phyloP scores from a whole-genome alignment of 1,140 invertebrate species.

The Portunus trituberculatus region DNA sequence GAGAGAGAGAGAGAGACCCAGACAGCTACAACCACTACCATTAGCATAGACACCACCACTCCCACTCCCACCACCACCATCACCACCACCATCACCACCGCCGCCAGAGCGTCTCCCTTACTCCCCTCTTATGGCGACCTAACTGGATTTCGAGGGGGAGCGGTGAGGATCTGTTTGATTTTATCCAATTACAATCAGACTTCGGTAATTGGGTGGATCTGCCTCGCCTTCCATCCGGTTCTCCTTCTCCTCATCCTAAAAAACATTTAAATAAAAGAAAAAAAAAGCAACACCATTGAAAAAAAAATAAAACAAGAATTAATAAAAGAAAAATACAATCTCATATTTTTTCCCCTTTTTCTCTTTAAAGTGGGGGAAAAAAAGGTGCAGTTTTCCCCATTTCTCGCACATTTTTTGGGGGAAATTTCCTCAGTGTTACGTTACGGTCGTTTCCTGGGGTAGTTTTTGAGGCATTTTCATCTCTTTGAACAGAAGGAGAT shows the following conservation, averaged over 20 bases:
- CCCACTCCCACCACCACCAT: neutral
- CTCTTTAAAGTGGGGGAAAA: neutral
- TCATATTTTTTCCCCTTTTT: no score
- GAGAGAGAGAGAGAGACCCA: neutral
- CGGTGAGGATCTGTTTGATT: slow-evolving; percentile 10
- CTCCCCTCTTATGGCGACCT: neutral
- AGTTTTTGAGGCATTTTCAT: neutral
- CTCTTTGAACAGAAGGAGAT: neutral
- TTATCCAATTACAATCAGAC: slow-evolving; percentile 23
- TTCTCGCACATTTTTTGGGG: neutral
- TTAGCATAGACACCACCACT: no score
- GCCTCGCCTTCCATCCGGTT: neutral
- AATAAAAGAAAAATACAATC: no score
- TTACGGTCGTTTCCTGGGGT: neutral
- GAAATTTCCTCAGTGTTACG: no score
- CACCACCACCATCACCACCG: neutral
- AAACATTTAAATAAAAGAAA: neutral
- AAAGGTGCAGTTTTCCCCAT: neutral
- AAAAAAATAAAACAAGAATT: no score
- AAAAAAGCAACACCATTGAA: neutral
- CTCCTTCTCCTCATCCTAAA: neutral
- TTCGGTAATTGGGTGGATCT: neutral
- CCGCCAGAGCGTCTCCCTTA: neutral
- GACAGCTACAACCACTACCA: neutral
- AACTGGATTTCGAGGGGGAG: slow-evolving; percentile 10